Conservation (phyloP, 2,888 invertebrate genomes). For the Atrina japonica region DNA sequence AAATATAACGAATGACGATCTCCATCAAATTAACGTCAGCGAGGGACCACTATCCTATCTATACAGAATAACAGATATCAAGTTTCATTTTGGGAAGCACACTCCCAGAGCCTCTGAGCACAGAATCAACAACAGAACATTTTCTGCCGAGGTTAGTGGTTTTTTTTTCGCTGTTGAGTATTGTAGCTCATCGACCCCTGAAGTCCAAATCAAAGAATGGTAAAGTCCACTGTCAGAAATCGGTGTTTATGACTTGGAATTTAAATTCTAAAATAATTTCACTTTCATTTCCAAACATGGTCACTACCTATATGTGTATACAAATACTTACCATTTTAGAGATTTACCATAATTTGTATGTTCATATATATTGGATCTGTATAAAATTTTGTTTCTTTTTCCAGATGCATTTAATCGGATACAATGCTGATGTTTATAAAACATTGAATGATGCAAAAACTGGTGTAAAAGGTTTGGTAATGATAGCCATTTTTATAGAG, state of each 20-base stretch:
- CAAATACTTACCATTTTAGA: too few species aligned
- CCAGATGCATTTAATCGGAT: slow-evolving; percentile 40
- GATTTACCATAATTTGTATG: too few species aligned
- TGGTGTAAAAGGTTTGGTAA: slow-evolving; percentile 34
- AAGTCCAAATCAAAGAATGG: too few species aligned
- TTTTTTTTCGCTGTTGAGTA: too few species aligned
- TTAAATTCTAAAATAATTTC: too few species aligned
- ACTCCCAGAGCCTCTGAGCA: slow-evolving; percentile 98
- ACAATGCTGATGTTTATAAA: slow-evolving; percentile 38
- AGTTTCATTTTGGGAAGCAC: slow-evolving; percentile 83
- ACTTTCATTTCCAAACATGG: too few species aligned
- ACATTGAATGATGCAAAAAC: slow-evolving; percentile 20
- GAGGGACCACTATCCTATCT: slow-evolving; percentile 97
- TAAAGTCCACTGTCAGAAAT: too few species aligned
- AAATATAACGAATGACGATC: slow-evolving; percentile 86
- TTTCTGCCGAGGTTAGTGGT: slow-evolving; percentile 95
- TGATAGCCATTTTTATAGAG: slow-evolving; percentile 38
- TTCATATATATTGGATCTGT: too few species aligned
- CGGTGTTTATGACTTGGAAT: too few species aligned
- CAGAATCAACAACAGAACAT: slow-evolving; percentile 96
- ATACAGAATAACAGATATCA: slow-evolving; percentile 96
- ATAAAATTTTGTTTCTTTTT: too few species aligned
- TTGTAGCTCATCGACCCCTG: too few species aligned
- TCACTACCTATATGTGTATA: too few species aligned
- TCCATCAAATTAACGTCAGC: slow-evolving; percentile 93